Conservation (phyloP, 1,140 invertebrate genomes). For the Battus philenor region DNA sequence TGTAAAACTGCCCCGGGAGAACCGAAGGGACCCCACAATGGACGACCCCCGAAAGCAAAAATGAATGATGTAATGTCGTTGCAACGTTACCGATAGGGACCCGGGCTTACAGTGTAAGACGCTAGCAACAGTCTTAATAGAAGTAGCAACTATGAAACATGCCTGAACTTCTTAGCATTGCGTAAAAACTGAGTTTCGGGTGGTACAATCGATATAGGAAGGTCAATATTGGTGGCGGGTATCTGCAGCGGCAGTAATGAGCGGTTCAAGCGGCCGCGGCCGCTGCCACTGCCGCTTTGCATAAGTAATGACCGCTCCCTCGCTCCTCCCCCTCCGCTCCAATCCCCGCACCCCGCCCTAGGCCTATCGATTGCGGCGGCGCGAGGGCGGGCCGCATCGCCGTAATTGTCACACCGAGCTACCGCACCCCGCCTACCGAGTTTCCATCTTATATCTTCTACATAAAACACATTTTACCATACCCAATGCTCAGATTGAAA, state of each 20-base stretch:
- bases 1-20: constrained; percentile 30
- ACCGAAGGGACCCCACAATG: constrained; percentile 53
- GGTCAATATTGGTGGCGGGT: constrained; percentile 25
- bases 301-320: constrained; percentile 69
- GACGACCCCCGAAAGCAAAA: constrained; percentile 39
- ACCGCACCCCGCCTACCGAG: constrained; percentile 52
- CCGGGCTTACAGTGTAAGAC: constrained; percentile 22
- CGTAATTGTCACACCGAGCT: constrained; percentile 73
- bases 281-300: constrained; percentile 58
- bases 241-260: constrained; percentile 10
- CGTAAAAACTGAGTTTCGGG: neutral
- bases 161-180: no score
- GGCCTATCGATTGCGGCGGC: constrained; percentile 73
- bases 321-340: constrained; percentile 23
- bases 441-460: constrained; percentile 55
- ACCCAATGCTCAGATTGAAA: constrained; percentile 44
- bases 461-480: constrained; percentile 48
- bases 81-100: constrained; percentile 46
- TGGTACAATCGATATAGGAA: constrained; percentile 24
- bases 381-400: constrained; percentile 67
- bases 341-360: constrained; percentile 39
- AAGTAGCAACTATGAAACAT: neutral
- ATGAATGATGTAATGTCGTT: constrained; percentile 43
- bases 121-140: neutral
- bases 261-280: constrained; percentile 8